phyloP scores from a whole-genome alignment of 2,888 invertebrate genomes.

The Drosophila multiciliata region DNA sequence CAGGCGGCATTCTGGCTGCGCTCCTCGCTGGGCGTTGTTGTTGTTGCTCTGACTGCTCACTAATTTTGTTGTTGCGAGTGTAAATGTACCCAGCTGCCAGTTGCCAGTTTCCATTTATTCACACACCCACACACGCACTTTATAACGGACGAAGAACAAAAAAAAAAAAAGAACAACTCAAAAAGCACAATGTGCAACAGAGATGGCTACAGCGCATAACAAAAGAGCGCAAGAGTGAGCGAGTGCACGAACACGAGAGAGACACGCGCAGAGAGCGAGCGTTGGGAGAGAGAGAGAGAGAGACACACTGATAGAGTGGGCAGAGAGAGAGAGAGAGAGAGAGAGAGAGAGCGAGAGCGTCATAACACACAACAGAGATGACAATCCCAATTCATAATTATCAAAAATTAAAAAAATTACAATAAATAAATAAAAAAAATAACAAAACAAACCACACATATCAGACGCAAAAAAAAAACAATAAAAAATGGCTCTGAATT shows the following conservation, averaged over 20 bases:
- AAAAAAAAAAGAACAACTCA: slow-evolving; percentile 7
- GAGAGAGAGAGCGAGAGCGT: slow-evolving; percentile 5
- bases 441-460: neutral
- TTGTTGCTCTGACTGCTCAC: slow-evolving; percentile 19
- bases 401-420: slow-evolving; percentile 41
- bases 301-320: slow-evolving; percentile 2
- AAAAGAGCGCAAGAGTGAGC: slow-evolving; percentile 26
- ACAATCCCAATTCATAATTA: slow-evolving; percentile 71
- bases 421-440: slow-evolving; percentile 4
- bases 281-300: slow-evolving; percentile 7
- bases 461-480: neutral
- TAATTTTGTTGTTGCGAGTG: slow-evolving; percentile 33
- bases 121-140: neutral
- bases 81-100: slow-evolving; percentile 54
- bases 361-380: slow-evolving; percentile 42
- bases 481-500: slow-evolving; percentile 27
- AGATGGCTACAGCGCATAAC: slow-evolving; percentile 46
- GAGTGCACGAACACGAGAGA: slow-evolving; percentile 34
- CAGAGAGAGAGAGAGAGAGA: slow-evolving; percentile 10
- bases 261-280: slow-evolving; percentile 52
- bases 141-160: slow-evolving; percentile 10
- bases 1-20: slow-evolving; percentile 57
- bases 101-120: slow-evolving; percentile 40
- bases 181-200: slow-evolving; percentile 39
- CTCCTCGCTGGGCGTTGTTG: slow-evolving; percentile 18